Evolutionary conservation across 2,113 vertebrate species (phyloP).

Genomic region (Micromys minutus): DNA sequence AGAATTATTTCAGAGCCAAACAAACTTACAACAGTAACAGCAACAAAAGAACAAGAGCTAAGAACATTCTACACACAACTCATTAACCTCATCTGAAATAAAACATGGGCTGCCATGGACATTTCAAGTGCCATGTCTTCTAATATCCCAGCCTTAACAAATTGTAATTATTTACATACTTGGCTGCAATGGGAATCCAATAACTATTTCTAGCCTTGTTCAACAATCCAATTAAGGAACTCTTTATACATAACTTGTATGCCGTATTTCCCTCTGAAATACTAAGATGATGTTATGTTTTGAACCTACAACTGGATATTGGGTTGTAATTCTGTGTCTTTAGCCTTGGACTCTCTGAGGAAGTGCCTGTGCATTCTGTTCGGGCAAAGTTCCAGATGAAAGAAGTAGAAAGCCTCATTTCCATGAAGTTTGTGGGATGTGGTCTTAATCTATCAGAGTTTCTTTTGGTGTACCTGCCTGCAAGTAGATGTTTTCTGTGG

Average conservation of each 20-base stretch:
- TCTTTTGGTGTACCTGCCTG: not conserved
- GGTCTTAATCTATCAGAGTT: not conserved
- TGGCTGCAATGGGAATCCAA: conserved; percentile 67
- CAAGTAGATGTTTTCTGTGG: not conserved
- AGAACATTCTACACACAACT: not conserved
- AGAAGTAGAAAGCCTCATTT: not conserved
- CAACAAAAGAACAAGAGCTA: not conserved
- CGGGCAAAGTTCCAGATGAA: not conserved
- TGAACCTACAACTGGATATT: not conserved
- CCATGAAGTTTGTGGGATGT: not conserved
- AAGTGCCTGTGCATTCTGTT: not conserved
- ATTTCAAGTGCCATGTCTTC: conserved; percentile 61
- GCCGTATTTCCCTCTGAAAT: conserved; percentile 40
- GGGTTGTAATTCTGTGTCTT: not conserved
- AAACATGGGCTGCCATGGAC: conserved; percentile 45
- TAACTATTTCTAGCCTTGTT: conserved; percentile 48
- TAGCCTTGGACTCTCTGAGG: not conserved
- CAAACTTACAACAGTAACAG: not conserved
- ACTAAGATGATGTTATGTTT: not conserved
- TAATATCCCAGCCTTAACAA: conserved; percentile 53
- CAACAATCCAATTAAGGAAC: conserved; percentile 61
- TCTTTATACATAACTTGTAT: not conserved
- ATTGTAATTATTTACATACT: conserved; percentile 66
- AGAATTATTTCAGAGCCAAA: not conserved
- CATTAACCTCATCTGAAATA: conserved; percentile 56